phyloP scores from a whole-genome alignment of 1,140 invertebrate species.

The Meloidogyne hapla region DNA sequence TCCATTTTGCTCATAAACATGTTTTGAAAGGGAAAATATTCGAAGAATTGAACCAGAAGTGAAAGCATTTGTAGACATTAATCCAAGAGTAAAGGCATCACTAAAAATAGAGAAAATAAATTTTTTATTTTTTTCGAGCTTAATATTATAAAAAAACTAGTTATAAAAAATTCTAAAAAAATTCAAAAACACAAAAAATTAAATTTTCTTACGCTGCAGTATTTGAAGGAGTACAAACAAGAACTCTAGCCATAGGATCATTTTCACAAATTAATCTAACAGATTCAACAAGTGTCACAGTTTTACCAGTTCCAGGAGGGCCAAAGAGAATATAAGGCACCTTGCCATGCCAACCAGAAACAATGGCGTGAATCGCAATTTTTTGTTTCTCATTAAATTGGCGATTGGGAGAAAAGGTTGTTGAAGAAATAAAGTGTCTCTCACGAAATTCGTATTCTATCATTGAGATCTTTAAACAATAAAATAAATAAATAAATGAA shows the following conservation, averaged over 20 bases:
- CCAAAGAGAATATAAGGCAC: not conserved
- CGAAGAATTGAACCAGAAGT: not conserved
- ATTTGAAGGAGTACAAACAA: slow-evolving; percentile 36
- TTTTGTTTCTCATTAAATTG: not conserved
- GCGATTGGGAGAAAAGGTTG: not conserved
- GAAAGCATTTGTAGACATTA: not conserved
- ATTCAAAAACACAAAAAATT: not conserved
- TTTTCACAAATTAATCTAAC: slow-evolving; percentile 23
- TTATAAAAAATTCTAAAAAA: too few species aligned
- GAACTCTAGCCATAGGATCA: slow-evolving; percentile 7
- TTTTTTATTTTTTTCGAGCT: too few species aligned
- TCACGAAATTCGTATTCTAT: not conserved
- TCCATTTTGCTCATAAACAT: not conserved
- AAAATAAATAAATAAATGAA: too few species aligned
- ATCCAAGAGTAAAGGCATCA: not conserved
- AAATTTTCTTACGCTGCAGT: slow-evolving; percentile 27
- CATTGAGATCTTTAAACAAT: not conserved
- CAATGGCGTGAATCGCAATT: not conserved
- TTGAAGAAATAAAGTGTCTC: not conserved
- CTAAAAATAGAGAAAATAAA: not conserved
- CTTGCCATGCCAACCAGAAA: not conserved
- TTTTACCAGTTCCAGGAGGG: slow-evolving; percentile 33
- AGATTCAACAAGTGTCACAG: slow-evolving; percentile 32
- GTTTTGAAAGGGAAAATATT: not conserved
- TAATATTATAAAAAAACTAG: too few species aligned